Evolutionary conservation across 2,797 vertebrate species (phyloP), one percentile per base, ranked within the genome.

Genomic region (Pipistrellus kuhlii): DNA sequence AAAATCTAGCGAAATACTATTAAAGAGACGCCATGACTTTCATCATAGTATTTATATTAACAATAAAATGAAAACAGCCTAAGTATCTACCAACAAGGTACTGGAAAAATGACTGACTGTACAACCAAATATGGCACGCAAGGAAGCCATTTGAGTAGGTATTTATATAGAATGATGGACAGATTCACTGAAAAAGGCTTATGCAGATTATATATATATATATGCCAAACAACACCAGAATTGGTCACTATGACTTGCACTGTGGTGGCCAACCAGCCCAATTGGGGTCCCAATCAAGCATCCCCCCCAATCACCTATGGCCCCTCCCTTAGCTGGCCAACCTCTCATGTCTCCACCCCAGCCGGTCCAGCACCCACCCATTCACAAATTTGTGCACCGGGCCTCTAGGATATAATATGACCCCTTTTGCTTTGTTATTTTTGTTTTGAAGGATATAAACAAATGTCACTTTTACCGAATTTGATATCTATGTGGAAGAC

Each of bases 1-100:
- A 92, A 91, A 91, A 75, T 64, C 85, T 82, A 66, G 23, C 44
- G 71, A 76, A 41, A 69, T 57, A 86, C 55, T 91, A 83, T 48
- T 72, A 87, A 83, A 88, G 75, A 68, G 32, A n/a, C 53, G 32
- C 35, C 80, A 66, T 4, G 35, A 94, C 62, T 89, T 88, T 71
- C 51, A 91, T 20, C 13, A 59, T 0, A 85, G 59, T 68, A 71
- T 73, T 41, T 81, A 71, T 32, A 89, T 21, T 80, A 73, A 53
- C 69, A 88, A 90, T 62, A 86, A 90, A 92, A 90, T 2, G 15
- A 44, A 94, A 92, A 87, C 2, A 71, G 69, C 17, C 14, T 20
- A 77, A 73, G 53, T 35, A 87, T 84, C 35, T 44, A 85, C 64
- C 51, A 82, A 8, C 64, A 86, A 91, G 38, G 13, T 53, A 59